A percentile compares a stretch with the other conserved stretches of the same genome.
Conservation (phyloP, 1,140 invertebrate genomes). For the Lucilia sericata region DNA sequence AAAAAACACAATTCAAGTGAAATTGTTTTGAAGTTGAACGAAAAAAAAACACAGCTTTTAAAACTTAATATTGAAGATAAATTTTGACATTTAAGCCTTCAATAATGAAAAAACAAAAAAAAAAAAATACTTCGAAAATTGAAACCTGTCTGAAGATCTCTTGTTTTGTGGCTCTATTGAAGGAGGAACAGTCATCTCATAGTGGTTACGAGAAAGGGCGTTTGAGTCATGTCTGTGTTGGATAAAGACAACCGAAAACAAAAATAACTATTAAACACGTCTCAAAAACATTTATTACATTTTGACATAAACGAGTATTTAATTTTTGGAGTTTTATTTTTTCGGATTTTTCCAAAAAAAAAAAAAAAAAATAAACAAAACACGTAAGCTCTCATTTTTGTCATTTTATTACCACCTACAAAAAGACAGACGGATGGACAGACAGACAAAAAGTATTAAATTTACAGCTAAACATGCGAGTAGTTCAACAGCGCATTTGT, state of each 20-base stretch:
- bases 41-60: not conserved
- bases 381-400: constrained; percentile 17
- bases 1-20: constrained; percentile 20
- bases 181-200: not conserved
- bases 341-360: not conserved
- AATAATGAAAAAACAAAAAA: not conserved
- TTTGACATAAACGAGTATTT: not conserved
- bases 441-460: not conserved
- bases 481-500: too few species aligned
- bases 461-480: too few species aligned
- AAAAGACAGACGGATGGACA: not conserved
- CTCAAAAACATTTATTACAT: not conserved
- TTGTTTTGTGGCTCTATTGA: not conserved
- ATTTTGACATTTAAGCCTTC: constrained; percentile 40
- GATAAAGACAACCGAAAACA: not conserved
- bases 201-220: not conserved
- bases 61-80: not conserved
- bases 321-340: not conserved
- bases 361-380: too few species aligned
- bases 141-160: not conserved
- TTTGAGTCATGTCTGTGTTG: too few species aligned
- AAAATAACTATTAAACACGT: not conserved
- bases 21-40: constrained; percentile 18
- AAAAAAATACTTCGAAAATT: not conserved
- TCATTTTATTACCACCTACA: constrained; percentile 23